These are phyloP conservation scores for Calyptomena viridis DNA, from an alignment of 2,113 vertebrate species.

Conservation along the genomic window DNA sequence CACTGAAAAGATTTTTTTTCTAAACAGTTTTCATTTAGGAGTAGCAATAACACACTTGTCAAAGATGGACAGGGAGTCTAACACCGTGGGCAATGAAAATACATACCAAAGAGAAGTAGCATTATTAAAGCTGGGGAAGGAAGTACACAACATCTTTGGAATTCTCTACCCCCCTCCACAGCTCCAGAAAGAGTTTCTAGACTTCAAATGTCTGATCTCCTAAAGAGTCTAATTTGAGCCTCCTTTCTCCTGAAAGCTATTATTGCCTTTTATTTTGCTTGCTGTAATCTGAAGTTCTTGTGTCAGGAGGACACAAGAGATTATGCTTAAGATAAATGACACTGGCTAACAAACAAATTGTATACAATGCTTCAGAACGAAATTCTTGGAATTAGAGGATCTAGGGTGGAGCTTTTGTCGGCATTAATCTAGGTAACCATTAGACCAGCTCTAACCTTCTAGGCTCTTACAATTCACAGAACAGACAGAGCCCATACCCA, in stretches of 20 bases:
- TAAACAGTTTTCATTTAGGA: background rate
- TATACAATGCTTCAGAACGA: background rate
- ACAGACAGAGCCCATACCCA: background rate
- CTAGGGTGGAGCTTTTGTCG: background rate
- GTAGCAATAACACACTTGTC: background rate
- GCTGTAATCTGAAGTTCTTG: background rate
- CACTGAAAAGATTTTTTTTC: background rate
- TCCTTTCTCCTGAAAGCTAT: background rate
- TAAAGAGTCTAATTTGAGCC: background rate
- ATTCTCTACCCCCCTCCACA: background rate
- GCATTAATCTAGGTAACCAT: background rate
- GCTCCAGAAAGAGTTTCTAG: background rate
- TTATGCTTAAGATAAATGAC: background rate
- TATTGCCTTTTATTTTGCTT: background rate
- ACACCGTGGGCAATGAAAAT: accelerated
- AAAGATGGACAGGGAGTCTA: background rate
- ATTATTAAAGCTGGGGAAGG: background rate
- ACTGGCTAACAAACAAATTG: slow-evolving; percentile 5
- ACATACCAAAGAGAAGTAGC: background rate
- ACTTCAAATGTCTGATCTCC: background rate
- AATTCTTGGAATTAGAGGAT: slow-evolving; percentile 27
- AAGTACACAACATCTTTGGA: background rate
- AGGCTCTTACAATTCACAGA: background rate
- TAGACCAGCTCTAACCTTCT: background rate
- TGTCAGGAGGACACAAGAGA: background rate